phyloP scores from a whole-genome alignment of 2,888 invertebrate species.

The Dermolepida albohirtum region DNA sequence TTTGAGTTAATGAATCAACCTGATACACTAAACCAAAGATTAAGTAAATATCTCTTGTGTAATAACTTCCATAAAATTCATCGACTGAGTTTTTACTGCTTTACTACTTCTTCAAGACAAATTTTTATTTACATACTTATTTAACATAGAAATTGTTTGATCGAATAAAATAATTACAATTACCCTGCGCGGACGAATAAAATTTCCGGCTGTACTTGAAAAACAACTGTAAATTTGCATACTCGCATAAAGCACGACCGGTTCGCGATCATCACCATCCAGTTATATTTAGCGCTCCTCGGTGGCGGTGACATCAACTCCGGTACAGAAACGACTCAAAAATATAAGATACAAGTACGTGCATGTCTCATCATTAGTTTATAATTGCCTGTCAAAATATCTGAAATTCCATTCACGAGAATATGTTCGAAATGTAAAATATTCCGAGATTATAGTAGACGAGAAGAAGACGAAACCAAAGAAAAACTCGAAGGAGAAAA shows the following conservation, averaged over 20 bases:
- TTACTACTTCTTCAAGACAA: too few species aligned
- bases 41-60: too few species aligned
- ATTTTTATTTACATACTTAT: too few species aligned
- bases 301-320: constrained; percentile 32
- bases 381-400: constrained; percentile 19
- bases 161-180: constrained; percentile 9
- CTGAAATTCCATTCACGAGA: constrained; percentile 17
- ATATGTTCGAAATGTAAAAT: neutral
- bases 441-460: neutral
- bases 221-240: constrained; percentile 36
- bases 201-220: constrained; percentile 35
- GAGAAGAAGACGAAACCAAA: neutral
- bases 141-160: neutral
- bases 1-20: too few species aligned
- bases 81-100: too few species aligned
- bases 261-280: constrained; percentile 7
- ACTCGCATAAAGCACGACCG: constrained; percentile 23
- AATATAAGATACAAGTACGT: constrained; percentile 5
- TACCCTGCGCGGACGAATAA: constrained; percentile 8
- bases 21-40: too few species aligned
- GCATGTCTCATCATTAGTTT: neutral
- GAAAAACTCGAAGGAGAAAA: neutral
- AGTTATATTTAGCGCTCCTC: constrained; percentile 13
- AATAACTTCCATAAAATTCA: too few species aligned
- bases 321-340: constrained; percentile 13